Conservation (phyloP, 2,797 vertebrate genomes). For the Coregonus suidteri region DNA sequence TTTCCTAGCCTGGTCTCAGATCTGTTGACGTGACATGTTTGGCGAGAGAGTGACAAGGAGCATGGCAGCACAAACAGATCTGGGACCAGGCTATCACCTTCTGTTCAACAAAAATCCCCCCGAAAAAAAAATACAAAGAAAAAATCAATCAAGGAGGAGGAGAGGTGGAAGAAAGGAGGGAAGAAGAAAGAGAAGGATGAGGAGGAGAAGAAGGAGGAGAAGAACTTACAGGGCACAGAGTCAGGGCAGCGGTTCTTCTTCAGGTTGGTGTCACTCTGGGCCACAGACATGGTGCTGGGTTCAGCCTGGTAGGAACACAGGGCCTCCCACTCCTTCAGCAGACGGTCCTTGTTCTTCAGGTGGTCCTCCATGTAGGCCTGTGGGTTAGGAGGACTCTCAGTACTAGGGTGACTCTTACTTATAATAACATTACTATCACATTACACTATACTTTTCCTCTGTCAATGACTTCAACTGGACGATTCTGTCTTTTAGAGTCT, state of each 20-base stretch:
- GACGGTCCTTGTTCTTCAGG: slow-evolving; percentile 90
- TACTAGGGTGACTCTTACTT: not conserved
- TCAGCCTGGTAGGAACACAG: slow-evolving; percentile 96
- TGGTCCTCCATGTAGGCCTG: slow-evolving; percentile 99
- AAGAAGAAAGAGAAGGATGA: no score
- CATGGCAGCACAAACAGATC: not conserved
- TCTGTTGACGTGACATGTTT: not conserved
- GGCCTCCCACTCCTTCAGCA: slow-evolving; percentile 95
- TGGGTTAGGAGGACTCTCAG: not conserved
- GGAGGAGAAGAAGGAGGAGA: not conserved
- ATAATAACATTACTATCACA: not conserved
- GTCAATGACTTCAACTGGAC: no score
- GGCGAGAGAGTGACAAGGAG: not conserved
- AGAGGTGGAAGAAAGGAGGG: not conserved
- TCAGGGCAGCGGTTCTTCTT: slow-evolving; percentile 94
- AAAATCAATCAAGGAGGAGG: not conserved
- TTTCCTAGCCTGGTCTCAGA: not conserved
- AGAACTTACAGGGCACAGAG: slow-evolving; percentile 90
- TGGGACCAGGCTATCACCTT: not conserved
- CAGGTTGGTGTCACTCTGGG: slow-evolving; percentile 82
- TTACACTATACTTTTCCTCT: no score
- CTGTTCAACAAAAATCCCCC: not conserved
- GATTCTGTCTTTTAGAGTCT: no score
- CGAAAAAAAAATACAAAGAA: not conserved
- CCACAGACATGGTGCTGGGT: slow-evolving; percentile 81